Conservation (phyloP, 2,888 invertebrate species). For the Pycnomerus fuliginosus region DNA sequence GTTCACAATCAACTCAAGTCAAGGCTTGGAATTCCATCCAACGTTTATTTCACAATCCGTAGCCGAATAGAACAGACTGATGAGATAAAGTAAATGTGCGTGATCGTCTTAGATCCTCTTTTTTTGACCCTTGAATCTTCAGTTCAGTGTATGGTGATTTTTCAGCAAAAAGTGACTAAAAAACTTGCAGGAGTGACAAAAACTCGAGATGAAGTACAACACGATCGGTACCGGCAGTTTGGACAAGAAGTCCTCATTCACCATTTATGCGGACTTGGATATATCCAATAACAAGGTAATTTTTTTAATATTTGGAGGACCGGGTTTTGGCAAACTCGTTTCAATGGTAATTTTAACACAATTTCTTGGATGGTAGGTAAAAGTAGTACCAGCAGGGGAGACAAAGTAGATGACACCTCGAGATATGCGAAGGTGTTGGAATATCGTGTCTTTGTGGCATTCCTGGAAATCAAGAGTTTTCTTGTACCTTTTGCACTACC, state of each 20-base stretch:
- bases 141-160: neutral
- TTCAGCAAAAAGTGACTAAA: neutral
- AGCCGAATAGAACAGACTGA: slow-evolving; percentile 26
- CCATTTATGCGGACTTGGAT: slow-evolving; percentile 63
- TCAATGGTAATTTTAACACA: slow-evolving; percentile 8
- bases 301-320: slow-evolving; percentile 7
- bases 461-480: too few species aligned
- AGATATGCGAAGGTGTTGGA: too few species aligned
- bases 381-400: too few species aligned
- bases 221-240: slow-evolving; percentile 66
- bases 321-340: slow-evolving; percentile 15
- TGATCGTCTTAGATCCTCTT: neutral
- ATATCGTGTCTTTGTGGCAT: too few species aligned
- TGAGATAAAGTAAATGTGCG: neutral
- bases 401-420: too few species aligned
- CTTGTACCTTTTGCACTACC: too few species aligned
- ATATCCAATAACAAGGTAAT: slow-evolving; percentile 60
- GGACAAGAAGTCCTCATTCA: slow-evolving; percentile 66
- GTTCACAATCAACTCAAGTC: slow-evolving; percentile 39
- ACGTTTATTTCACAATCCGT: slow-evolving; percentile 40
- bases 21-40: slow-evolving; percentile 43
- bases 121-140: neutral
- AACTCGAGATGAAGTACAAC: slow-evolving; percentile 59
- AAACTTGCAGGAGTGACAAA: slow-evolving; percentile 1
- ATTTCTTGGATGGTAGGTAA: too few species aligned